Percentiles rank a stretch among this genome's conserved stretches.
phyloP scores from a whole-genome alignment of 2,888 invertebrate species.

The Euplagia quadripunctaria region DNA sequence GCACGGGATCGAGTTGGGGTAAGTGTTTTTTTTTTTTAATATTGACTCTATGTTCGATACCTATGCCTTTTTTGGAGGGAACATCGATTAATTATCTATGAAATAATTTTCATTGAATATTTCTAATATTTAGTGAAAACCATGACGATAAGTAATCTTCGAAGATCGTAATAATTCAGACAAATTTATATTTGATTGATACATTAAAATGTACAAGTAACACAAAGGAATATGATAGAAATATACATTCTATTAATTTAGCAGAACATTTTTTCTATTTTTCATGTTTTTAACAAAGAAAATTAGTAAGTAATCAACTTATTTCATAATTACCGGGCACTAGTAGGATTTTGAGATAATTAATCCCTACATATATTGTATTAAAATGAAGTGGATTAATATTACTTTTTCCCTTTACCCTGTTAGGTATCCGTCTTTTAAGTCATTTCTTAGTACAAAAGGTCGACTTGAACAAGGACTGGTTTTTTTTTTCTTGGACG shows the following conservation, averaged over 20 bases:
- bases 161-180: not conserved
- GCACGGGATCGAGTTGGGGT: conserved; percentile 98
- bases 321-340: not conserved
- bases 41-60: conserved; percentile 10
- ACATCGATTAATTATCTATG: conserved; percentile 43
- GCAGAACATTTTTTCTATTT: not conserved
- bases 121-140: not conserved
- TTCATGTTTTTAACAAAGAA: not conserved
- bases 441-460: not conserved
- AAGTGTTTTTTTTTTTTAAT: conserved; percentile 81
- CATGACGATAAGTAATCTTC: not conserved
- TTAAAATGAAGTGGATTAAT: not conserved
- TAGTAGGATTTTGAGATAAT: not conserved
- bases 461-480: not conserved
- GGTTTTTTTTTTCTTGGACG: conserved; percentile 2
- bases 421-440: not conserved
- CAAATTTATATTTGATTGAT: not conserved
- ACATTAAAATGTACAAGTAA: not conserved
- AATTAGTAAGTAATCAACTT: not conserved
- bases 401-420: not conserved
- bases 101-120: not conserved
- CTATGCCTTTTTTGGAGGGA: conserved; percentile 68
- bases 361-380: not conserved
- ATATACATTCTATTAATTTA: not conserved
- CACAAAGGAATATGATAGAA: not conserved